Evolutionary conservation across 1,140 invertebrate species (phyloP).

Genomic region (Archivesica marissinica): DNA sequence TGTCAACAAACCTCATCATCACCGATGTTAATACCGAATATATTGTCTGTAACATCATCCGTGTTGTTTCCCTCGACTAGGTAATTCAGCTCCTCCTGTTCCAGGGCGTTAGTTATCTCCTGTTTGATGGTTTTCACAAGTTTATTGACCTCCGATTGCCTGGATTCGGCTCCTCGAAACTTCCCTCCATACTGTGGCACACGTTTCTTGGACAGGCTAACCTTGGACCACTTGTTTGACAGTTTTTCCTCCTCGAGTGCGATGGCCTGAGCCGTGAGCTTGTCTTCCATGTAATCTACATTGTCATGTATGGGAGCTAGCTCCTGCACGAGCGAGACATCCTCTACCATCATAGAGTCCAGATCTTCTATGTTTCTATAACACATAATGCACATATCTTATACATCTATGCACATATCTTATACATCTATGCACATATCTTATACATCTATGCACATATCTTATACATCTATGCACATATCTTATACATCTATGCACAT

Average conservation of each 20-base stretch:
- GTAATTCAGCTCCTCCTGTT: background rate
- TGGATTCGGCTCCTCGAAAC: background rate
- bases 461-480: too few species aligned
- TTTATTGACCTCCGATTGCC: background rate
- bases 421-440: too few species aligned
- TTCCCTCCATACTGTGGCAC: conserved; percentile 23
- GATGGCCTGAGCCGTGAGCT: conserved; percentile 29
- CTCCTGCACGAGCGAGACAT: conserved; percentile 11
- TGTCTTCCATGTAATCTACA: conserved; percentile 50
- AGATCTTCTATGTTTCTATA: background rate
- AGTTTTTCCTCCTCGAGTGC: conserved; percentile 3
- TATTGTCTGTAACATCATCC: conserved; percentile 22
- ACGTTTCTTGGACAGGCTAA: conserved; percentile 4
- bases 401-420: too few species aligned
- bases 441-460: too few species aligned
- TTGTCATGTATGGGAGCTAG: conserved; percentile 29
- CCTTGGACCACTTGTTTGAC: background rate
- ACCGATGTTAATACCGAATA: conserved; percentile 19
- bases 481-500: too few species aligned
- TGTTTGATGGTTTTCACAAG: conserved; percentile 5
- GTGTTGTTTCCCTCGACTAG: background rate
- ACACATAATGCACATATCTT: too few species aligned
- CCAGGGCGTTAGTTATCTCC: background rate
- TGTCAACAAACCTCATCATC: conserved; percentile 16
- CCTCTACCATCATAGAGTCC: background rate